These are phyloP conservation scores for Myiagra hebetior DNA, from an alignment of 2,113 vertebrate genomes.

Conservation along the genomic window DNA sequence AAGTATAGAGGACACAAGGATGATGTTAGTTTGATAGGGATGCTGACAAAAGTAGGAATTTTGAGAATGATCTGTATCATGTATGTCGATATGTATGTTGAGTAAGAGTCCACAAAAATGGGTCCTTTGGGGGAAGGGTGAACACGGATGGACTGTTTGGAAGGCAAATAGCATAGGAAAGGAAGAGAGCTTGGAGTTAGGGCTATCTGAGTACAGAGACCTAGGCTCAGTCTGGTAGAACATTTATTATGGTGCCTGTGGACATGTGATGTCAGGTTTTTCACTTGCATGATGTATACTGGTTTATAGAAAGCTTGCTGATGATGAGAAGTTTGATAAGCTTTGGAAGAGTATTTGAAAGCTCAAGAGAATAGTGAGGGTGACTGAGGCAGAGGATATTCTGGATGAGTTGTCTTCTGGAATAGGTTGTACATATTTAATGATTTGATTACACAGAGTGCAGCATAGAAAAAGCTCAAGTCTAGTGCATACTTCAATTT, in stretches of 20 bases:
- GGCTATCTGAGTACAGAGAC: neutral
- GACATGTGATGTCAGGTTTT: neutral
- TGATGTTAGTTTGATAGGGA: neutral
- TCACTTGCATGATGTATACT: neutral
- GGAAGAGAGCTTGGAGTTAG: neutral
- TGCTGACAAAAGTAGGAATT: neutral
- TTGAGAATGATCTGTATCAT: neutral
- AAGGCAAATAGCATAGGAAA: neutral
- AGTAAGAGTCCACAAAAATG: neutral
- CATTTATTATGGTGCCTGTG: neutral
- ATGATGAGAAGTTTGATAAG: neutral
- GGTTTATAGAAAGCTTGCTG: neutral
- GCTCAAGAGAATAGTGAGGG: neutral
- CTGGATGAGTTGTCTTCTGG: neutral
- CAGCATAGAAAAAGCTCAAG: neutral
- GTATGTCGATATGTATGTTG: rapidly evolving
- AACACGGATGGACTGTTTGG: neutral
- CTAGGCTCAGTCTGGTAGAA: neutral
- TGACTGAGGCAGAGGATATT: neutral
- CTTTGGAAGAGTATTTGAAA: neutral
- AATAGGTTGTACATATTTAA: neutral
- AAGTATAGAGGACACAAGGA: neutral
- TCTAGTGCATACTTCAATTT: neutral
- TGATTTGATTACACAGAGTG: neutral
- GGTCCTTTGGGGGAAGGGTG: neutral